Evolutionary conservation across 2,113 vertebrate genomes (phyloP).

Genomic region (Falco punctatus): DNA sequence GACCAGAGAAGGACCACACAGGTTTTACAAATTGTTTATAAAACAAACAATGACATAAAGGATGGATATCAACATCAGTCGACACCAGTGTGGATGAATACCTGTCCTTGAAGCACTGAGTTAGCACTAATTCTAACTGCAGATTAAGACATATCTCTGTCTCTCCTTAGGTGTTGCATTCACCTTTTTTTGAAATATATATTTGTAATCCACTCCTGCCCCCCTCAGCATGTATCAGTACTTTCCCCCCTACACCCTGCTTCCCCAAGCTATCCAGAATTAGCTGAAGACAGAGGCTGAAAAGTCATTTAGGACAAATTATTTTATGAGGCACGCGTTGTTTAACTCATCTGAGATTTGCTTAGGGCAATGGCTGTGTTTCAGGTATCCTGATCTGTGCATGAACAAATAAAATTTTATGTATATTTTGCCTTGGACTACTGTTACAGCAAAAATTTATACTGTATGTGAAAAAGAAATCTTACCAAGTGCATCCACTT

Average conservation of each 20-base stretch:
- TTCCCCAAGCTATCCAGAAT: neutral
- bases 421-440: neutral
- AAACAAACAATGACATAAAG: neutral
- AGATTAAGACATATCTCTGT: neutral
- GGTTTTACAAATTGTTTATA: neutral
- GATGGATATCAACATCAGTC: neutral
- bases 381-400: neutral
- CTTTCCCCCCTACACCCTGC: neutral
- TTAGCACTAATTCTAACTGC: neutral
- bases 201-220: neutral
- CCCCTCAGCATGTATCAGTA: neutral
- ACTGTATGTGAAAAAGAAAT: neutral
- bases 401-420: neutral
- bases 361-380: neutral
- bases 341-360: neutral
- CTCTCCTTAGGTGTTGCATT: neutral
- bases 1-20: neutral
- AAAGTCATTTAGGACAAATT: neutral
- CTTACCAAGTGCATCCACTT: neutral
- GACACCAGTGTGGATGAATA: neutral
- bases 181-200: neutral
- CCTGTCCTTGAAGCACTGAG: neutral
- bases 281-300: neutral
- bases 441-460: neutral
- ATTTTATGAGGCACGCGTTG: neutral